Percentiles rank a stretch among this genome's conserved stretches.
Evolutionary conservation across 2,888 invertebrate species (phyloP).

Genomic region (Drosophila mimica): DNA sequence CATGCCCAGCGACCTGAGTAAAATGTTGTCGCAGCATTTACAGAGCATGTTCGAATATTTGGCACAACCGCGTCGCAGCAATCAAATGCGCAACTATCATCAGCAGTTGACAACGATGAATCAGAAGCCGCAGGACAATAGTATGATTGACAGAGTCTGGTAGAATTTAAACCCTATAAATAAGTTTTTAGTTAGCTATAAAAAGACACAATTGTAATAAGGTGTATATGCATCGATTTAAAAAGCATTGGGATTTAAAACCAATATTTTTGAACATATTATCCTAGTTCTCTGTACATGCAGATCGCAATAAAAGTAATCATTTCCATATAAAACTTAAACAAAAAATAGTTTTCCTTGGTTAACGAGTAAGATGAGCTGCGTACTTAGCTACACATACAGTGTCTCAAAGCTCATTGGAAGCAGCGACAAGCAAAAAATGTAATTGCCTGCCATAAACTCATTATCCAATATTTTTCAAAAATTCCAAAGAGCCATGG

Average conservation of each 20-base stretch:
- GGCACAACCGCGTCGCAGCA: constrained; percentile 90
- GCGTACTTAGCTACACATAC: constrained; percentile 2
- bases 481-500: too few species aligned
- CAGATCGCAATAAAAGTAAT: background rate
- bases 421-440: too few species aligned
- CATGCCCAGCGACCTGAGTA: constrained; percentile 95
- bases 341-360: background rate
- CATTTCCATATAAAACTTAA: constrained; percentile 17
- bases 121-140: constrained; percentile 90
- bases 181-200: constrained; percentile 14
- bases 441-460: too few species aligned
- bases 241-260: background rate
- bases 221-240: constrained; percentile 17
- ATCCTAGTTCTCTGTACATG: background rate
- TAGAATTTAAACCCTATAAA: constrained; percentile 83
- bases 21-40: constrained; percentile 96
- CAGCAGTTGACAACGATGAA: constrained; percentile 86
- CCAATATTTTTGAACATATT: constrained; percentile 2
- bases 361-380: background rate
- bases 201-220: constrained; percentile 18
- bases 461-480: too few species aligned
- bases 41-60: constrained; percentile 98
- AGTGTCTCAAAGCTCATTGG: too few species aligned
- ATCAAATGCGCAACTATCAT: constrained; percentile 90
- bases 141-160: constrained; percentile 94